Percentiles rank a stretch among this genome's conserved stretches.
Conservation (phyloP, 1,140 invertebrate genomes). For the Dendrolimus kikuchii region DNA sequence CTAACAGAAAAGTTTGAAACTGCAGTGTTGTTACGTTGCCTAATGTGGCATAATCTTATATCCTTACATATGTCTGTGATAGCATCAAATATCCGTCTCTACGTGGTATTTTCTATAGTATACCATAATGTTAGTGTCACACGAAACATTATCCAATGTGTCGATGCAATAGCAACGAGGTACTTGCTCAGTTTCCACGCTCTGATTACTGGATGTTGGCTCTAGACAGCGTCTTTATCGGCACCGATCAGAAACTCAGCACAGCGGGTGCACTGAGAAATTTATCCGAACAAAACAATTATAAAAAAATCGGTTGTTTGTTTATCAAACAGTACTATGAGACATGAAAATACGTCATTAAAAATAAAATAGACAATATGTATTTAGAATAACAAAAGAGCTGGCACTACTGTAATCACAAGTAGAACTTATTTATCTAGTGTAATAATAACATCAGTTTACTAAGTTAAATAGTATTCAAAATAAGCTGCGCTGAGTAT, state of each 20-base stretch:
- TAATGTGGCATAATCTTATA: constrained; percentile 5
- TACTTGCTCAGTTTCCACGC: constrained; percentile 65
- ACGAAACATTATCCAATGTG: constrained; percentile 31
- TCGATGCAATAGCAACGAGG: constrained; percentile 38
- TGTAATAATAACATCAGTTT: no score
- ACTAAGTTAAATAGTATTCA: neutral
- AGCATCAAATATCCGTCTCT: constrained; percentile 3
- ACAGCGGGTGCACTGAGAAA: constrained; percentile 23
- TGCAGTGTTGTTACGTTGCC: neutral
- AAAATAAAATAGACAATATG: no score
- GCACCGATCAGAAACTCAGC: constrained; percentile 57
- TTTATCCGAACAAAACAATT: constrained; percentile 7
- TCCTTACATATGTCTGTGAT: constrained; percentile 4
- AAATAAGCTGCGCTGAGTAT: neutral
- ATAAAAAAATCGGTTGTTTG: no score
- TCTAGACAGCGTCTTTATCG: constrained; percentile 67
- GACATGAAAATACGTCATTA: no score
- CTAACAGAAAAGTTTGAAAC: neutral
- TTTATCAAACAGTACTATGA: no score
- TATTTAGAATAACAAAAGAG: no score
- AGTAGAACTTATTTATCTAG: no score
- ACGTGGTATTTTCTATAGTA: neutral
- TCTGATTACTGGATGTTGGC: constrained; percentile 71
- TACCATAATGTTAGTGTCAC: constrained; percentile 8
- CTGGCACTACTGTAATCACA: no score